Conservation (phyloP, 2,113 vertebrate genomes). For the Athene noctua region DNA sequence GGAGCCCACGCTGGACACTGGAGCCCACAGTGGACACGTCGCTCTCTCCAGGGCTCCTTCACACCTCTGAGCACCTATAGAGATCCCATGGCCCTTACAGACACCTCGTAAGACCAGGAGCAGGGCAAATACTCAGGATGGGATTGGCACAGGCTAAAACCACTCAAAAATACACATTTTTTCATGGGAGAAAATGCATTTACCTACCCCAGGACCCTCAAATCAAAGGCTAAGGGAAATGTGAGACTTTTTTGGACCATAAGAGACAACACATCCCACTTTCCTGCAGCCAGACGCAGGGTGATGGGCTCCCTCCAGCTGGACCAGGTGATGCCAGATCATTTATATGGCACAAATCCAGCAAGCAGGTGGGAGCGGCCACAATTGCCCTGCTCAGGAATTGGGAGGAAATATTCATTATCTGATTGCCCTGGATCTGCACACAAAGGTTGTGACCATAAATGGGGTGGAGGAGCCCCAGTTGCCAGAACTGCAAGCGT, state of each 20-base stretch:
- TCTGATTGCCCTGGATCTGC: neutral
- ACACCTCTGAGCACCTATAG: neutral
- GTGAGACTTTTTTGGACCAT: neutral
- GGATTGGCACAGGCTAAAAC: neutral
- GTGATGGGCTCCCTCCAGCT: neutral
- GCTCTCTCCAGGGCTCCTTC: neutral
- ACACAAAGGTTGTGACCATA: conserved; percentile 17
- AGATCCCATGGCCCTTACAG: rapidly evolving
- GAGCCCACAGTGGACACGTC: rapidly evolving
- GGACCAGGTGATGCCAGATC: neutral
- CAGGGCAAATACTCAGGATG: neutral
- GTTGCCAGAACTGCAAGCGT: neutral
- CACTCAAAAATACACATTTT: rapidly evolving
- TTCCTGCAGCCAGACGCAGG: rapidly evolving
- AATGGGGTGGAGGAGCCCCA: neutral
- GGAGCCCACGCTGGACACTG: neutral
- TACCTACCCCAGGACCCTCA: neutral
- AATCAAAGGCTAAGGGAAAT: neutral
- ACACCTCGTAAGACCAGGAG: neutral
- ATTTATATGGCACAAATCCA: neutral
- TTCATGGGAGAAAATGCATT: rapidly evolving
- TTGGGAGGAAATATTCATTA: neutral
- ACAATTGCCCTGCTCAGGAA: neutral
- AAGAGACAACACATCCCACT: neutral
- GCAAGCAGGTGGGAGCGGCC: neutral